Percentiles rank a stretch among this genome's conserved stretches.
Conservation (phyloP, 2,888 invertebrate genomes). For the Allolobophora icterica region DNA sequence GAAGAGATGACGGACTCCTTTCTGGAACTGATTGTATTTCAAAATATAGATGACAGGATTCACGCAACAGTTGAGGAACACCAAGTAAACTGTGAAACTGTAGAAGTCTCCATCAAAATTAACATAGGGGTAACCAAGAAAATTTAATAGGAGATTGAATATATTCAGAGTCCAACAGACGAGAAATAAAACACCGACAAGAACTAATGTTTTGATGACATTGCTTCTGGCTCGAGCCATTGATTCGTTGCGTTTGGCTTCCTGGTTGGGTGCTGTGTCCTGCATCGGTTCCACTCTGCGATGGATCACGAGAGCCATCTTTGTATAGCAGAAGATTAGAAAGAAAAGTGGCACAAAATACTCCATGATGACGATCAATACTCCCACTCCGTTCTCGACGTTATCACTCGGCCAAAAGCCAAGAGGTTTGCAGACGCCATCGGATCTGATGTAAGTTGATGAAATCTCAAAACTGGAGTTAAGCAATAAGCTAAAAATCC, state of each 20-base stretch:
- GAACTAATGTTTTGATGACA: not conserved
- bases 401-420: conserved; percentile 27
- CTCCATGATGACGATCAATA: conserved; percentile 32
- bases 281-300: conserved; percentile 30
- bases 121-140: not conserved
- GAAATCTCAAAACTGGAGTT: conserved; percentile 39
- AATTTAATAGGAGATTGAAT: not conserved
- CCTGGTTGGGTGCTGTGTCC: not conserved
- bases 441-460: conserved; percentile 24
- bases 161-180: conserved; percentile 20
- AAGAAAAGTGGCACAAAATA: conserved; percentile 41
- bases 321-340: conserved; percentile 32
- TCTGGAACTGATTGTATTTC: conserved; percentile 46
- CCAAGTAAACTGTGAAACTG: conserved; percentile 37
- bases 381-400: conserved; percentile 26
- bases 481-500: conserved; percentile 38
- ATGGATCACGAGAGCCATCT: conserved; percentile 36
- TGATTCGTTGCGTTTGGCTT: not conserved
- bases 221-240: conserved; percentile 24
- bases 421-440: conserved; percentile 32
- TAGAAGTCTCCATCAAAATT: conserved; percentile 33
- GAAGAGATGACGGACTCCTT: conserved; percentile 39
- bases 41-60: conserved; percentile 45
- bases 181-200: not conserved
- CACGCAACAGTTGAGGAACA: conserved; percentile 43